A percentile compares a stretch with the other conserved stretches of the same genome.
Conservation (phyloP, 1,140 invertebrate species). For the Polypedilum vanderplanki region DNA sequence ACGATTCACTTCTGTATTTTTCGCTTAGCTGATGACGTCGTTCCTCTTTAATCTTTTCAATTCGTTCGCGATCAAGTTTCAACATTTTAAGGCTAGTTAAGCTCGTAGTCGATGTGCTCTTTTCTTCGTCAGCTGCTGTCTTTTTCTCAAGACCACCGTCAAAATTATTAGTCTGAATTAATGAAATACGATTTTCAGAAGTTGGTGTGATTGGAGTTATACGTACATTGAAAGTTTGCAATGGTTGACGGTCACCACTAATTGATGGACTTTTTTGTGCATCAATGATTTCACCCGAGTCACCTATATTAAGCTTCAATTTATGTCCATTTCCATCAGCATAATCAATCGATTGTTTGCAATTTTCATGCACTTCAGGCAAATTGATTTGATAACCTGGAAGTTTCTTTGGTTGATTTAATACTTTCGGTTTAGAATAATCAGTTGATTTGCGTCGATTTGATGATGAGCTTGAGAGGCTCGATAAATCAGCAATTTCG, state of each 20-base stretch:
- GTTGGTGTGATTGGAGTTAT: constrained; percentile 52
- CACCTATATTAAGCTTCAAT: constrained; percentile 31
- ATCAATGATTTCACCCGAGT: constrained; percentile 29
- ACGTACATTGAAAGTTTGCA: constrained; percentile 35
- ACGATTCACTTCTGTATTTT: constrained; percentile 78
- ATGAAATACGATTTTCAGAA: constrained; percentile 52
- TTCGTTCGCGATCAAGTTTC: constrained; percentile 63
- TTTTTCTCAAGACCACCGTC: constrained; percentile 33
- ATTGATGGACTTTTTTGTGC: constrained; percentile 30
- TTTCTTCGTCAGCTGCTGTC: constrained; percentile 41
- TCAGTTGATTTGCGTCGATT: constrained; percentile 45
- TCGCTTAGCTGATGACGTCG: constrained; percentile 75
- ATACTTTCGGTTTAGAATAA: constrained; percentile 45
- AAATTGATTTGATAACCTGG: constrained; percentile 44
- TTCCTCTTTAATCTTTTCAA: constrained; percentile 88
- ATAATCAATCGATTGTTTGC: constrained; percentile 33
- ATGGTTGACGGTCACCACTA: constrained; percentile 31
- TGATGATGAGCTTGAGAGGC: constrained; percentile 46
- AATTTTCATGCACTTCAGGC: constrained; percentile 42
- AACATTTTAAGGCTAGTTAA: constrained; percentile 37
- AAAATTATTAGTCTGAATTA: constrained; percentile 48
- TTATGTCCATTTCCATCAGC: constrained; percentile 31
- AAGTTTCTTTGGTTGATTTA: constrained; percentile 50
- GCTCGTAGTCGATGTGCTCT: constrained; percentile 47
- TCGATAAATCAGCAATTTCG: constrained; percentile 36